Percentiles rank a stretch among this genome's conserved stretches.
Evolutionary conservation across 2,113 vertebrate species (phyloP).

Genomic region (Protobothrops flavoviridis): DNA sequence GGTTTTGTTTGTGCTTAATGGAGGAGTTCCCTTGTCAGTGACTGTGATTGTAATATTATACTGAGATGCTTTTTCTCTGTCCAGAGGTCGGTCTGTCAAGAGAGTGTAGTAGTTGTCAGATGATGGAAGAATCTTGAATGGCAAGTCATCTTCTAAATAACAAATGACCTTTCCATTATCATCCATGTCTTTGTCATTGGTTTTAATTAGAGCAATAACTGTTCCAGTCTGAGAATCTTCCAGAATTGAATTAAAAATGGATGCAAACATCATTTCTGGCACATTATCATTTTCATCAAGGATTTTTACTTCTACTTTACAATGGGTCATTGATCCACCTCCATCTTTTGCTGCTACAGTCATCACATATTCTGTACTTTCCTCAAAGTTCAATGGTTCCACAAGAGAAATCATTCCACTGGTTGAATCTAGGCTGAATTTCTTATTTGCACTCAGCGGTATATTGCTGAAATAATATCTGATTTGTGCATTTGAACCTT

Average conservation of each 20-base stretch:
- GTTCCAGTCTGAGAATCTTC: neutral
- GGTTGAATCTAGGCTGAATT: neutral
- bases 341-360: conserved; percentile 2
- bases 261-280: neutral
- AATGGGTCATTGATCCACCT: neutral
- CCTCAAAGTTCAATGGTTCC: neutral
- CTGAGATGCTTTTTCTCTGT: neutral
- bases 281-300: conserved; percentile 7
- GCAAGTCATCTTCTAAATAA: neutral
- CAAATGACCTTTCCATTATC: neutral
- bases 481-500: neutral
- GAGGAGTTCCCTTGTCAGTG: neutral
- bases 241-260: neutral
- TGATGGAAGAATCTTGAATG: neutral
- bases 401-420: neutral
- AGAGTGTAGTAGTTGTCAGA: neutral
- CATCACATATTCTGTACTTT: neutral
- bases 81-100: neutral
- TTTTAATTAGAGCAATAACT: neutral
- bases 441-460: neutral
- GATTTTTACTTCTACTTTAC: neutral
- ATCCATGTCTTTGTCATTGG: neutral
- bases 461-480: neutral
- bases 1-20: neutral
- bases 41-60: neutral